These are phyloP conservation scores for Alcedo atthis DNA, from an alignment of 2,797 vertebrate genomes.

Conservation along the genomic window DNA sequence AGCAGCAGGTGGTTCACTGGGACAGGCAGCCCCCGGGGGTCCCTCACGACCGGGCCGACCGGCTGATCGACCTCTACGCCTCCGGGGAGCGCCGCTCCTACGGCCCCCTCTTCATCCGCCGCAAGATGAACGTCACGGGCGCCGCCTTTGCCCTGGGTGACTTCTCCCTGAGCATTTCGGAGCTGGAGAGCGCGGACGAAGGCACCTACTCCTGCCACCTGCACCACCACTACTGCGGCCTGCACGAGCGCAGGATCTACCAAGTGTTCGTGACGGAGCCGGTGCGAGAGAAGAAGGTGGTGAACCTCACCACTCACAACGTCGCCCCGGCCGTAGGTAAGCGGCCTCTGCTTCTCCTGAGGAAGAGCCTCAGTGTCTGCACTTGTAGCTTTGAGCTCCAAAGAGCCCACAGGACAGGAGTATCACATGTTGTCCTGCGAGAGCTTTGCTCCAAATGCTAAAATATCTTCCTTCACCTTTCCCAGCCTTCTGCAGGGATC, in stretches of 20 bases:
- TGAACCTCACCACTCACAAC: constrained; percentile 25
- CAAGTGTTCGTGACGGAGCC: constrained; percentile 81
- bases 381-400: background rate
- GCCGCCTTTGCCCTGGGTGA: constrained; percentile 89
- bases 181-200: constrained; percentile 83
- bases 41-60: constrained; percentile 89
- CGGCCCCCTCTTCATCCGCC: constrained; percentile 82
- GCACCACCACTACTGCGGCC: constrained; percentile 96
- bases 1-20: constrained; percentile 97
- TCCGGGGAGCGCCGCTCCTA: constrained; percentile 91
- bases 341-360: background rate
- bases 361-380: background rate
- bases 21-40: constrained; percentile 93
- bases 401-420: background rate
- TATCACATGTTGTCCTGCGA: background rate
- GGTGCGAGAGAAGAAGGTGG: background rate
- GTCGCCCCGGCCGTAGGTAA: constrained; percentile 30
- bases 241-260: constrained; percentile 92
- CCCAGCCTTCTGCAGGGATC: background rate
- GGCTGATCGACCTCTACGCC: constrained; percentile 92
- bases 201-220: constrained; percentile 95
- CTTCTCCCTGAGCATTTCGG: constrained; percentile 88
- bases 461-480: background rate
- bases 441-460: background rate
- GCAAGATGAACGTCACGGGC: constrained; percentile 85